Base-by-base conservation (phyloP, 2,888 invertebrate genomes). In the Lottia gigantea region DNA sequence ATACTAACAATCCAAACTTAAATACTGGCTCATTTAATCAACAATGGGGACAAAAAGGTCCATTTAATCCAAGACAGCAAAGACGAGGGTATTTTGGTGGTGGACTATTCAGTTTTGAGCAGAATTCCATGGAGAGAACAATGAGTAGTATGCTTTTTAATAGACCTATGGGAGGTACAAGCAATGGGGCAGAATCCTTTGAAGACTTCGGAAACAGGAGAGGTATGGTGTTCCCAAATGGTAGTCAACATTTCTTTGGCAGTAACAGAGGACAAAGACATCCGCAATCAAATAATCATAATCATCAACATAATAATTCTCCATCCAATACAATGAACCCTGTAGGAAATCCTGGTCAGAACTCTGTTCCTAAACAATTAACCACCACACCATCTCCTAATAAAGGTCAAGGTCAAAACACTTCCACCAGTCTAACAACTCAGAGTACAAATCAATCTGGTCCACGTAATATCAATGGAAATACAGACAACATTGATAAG, bases 41-140 rank as follows among this genome's bases (percentile, higher is more conserved):
- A 40, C 40, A 11, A 40, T 40, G 40, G 40, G 11, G 40, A 40
- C 40, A 40, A 40, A 3, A 40, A 40, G 31, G 31, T 31, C 31
- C 31, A 31, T 6, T 40, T 11, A 40, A 40, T 40, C 40, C 40
- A 40, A 40, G 6, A 40, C 40, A 8, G 11, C 40, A 4, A 40
- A 40, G 40, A 11, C 40, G 40, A 1, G 40, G 40, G 40, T 40
- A 40, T 11, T 40, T 40, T 40, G 40, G 40, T 55, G 55, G 55
- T 19, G 6, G 55, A 23, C 14, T 55, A 19, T 23, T 55, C 14
- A 55, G 55, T 55, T 23, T 55, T 55, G 55, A 55, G 55, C 55
- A 55, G 23, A 55, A 55, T 23, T 55, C 55, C 19, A 55, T 55
- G 19, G 55, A 55, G 49, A 49, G 49, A 55, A 55, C 55, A 3